Evolutionary conservation across 2,113 vertebrate species (phyloP).

Genomic region (Vimba vimba): DNA sequence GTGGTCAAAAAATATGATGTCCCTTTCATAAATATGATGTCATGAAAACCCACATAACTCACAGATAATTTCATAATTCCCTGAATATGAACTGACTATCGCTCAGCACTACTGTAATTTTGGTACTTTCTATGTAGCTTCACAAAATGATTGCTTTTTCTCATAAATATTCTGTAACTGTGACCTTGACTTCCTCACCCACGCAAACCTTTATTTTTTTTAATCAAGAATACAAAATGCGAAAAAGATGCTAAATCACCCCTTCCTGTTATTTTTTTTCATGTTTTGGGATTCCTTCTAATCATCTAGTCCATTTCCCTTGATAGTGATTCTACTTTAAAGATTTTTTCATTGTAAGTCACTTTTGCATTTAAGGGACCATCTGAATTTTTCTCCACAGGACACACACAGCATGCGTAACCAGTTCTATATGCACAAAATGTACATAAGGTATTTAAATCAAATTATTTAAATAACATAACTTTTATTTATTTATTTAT

Average conservation of each 20-base stretch:
- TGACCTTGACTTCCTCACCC: neutral
- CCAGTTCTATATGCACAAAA: slow-evolving; percentile 59
- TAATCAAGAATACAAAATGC: neutral
- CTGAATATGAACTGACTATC: neutral
- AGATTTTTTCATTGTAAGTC: neutral
- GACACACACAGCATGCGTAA: slow-evolving; percentile 67
- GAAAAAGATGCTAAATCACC: neutral
- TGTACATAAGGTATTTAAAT: slow-evolving; percentile 4
- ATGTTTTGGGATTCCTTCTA: neutral
- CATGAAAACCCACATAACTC: neutral
- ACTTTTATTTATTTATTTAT: slow-evolving; percentile 40
- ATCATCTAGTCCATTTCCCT: neutral
- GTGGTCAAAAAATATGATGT: neutral
- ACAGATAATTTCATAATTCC: neutral
- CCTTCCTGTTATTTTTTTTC: neutral
- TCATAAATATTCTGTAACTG: neutral
- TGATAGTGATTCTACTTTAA: neutral
- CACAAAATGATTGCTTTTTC: neutral
- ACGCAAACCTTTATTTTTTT: neutral
- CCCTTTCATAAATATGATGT: neutral
- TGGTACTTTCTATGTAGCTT: neutral
- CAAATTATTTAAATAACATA: slow-evolving; percentile 21
- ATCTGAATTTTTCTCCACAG: slow-evolving; percentile 5
- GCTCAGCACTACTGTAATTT: slow-evolving; percentile 26
- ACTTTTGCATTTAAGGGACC: slow-evolving; percentile 10